Percentiles rank a stretch among this genome's conserved stretches.
Conservation (phyloP, 2,797 vertebrate genomes). For the Leptoclinus maculatus region DNA sequence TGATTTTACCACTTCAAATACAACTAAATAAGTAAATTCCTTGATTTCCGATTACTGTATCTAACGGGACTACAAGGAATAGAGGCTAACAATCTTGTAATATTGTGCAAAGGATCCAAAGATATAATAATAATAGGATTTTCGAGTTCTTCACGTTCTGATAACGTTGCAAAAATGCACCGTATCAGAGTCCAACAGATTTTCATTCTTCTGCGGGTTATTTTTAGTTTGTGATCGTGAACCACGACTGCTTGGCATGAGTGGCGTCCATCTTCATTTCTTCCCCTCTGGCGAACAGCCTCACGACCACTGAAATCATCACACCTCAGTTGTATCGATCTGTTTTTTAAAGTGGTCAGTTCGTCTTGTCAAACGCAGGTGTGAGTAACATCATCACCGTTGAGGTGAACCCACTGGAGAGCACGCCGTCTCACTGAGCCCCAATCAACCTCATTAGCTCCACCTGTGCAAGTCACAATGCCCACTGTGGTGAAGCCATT, state of each 20-base stretch:
- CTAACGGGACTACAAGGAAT: not conserved
- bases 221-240: not conserved
- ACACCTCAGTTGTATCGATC: not conserved
- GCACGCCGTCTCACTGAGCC: not conserved
- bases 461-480: conserved; percentile 4
- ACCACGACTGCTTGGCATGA: not conserved
- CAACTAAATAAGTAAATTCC: not conserved
- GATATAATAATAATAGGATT: not conserved
- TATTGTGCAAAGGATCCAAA: not conserved
- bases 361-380: not conserved
- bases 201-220: not conserved
- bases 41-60: not conserved
- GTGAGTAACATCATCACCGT: not conserved
- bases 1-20: not conserved
- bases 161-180: not conserved
- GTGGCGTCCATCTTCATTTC: not conserved
- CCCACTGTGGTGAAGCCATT: not conserved
- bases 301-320: not conserved
- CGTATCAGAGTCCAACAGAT: not conserved
- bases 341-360: not conserved
- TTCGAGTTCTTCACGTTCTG: not conserved
- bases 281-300: not conserved
- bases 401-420: not conserved
- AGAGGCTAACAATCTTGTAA: not conserved
- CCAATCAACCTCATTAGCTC: not conserved